Percentiles rank a stretch among this genome's conserved stretches.
These are phyloP conservation scores for Hydropsyche tenuis DNA, from an alignment of 1,140 invertebrate species.

Conservation along the genomic window DNA sequence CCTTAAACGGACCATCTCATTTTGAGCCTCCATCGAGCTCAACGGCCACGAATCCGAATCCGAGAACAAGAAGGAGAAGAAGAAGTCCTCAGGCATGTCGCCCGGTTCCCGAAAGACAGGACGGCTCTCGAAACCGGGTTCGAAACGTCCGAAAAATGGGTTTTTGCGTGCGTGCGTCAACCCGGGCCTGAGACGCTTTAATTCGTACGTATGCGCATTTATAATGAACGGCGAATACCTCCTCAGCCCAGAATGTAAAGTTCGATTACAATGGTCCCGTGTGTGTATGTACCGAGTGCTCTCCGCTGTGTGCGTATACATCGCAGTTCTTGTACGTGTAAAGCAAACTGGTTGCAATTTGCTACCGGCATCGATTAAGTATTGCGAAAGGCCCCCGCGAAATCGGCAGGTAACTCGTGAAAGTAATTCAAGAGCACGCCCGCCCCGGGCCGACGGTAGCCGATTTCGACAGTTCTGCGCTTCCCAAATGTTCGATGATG, in stretches of 20 bases:
- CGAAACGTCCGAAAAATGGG: conserved; percentile 10
- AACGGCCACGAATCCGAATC: background rate
- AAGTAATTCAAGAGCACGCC: conserved; percentile 39
- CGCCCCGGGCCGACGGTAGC: conserved; percentile 34
- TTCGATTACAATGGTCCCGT: conserved; percentile 36
- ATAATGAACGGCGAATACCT: conserved; percentile 40
- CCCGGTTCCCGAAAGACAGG: background rate
- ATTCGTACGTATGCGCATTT: conserved; percentile 29
- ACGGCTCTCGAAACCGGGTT: background rate
- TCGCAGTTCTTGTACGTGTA: background rate
- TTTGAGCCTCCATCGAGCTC: too few relatives aligned
- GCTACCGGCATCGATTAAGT: conserved; percentile 42
- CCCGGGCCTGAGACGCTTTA: conserved; percentile 4
- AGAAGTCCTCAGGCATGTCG: too few relatives aligned
- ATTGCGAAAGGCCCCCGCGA: conserved; percentile 38
- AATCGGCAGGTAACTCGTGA: conserved; percentile 41
- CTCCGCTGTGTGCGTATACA: background rate
- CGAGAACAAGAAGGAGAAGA: too few relatives aligned
- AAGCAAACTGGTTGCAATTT: conserved; percentile 39
- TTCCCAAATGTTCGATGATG: too few relatives aligned
- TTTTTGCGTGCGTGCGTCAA: conserved; percentile 25
- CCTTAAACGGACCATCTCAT: too few relatives aligned
- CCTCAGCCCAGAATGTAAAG: conserved; percentile 35
- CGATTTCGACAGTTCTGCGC: background rate
- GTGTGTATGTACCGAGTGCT: background rate